A percentile compares a stretch with the other conserved stretches of the same genome.
phyloP scores from a whole-genome alignment of 2,888 invertebrate species.

The Ischnus inquisitorius region DNA sequence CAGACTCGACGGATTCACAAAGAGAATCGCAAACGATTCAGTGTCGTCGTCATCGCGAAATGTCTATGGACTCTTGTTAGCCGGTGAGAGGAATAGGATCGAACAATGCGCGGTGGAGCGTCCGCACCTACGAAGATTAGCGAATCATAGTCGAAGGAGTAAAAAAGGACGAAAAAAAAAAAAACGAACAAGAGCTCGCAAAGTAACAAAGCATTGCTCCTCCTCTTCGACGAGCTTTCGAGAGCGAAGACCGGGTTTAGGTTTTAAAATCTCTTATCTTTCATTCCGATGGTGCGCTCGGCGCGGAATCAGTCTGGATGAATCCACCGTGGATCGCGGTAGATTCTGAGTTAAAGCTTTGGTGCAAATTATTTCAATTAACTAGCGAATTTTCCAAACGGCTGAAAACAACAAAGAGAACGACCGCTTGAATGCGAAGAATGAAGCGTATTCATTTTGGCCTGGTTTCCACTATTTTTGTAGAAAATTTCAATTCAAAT shows the following conservation, averaged over 20 bases:
- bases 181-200: constrained; percentile 24
- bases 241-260: constrained; percentile 25
- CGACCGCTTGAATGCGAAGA: too few species aligned
- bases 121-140: constrained; percentile 51
- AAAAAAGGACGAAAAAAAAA: constrained; percentile 31
- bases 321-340: not conserved
- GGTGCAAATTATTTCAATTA: constrained; percentile 43
- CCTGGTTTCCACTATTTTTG: too few species aligned
- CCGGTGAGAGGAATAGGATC: constrained; percentile 8
- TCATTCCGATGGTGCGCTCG: not conserved
- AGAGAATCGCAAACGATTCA: constrained; percentile 11
- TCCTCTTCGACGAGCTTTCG: not conserved
- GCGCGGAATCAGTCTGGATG: not conserved
- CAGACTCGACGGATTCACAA: constrained; percentile 8
- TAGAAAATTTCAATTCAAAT: too few species aligned
- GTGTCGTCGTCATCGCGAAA: constrained; percentile 8
- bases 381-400: constrained; percentile 8
- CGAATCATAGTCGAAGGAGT: constrained; percentile 12
- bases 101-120: constrained; percentile 44
- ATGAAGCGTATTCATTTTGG: too few species aligned
- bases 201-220: constrained; percentile 39
- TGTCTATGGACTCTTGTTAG: constrained; percentile 9
- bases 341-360: not conserved
- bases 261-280: constrained; percentile 19
- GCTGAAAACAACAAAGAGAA: too few species aligned